Evolutionary conservation across 2,888 invertebrate species (phyloP).

Genomic region (Boloria selene): DNA sequence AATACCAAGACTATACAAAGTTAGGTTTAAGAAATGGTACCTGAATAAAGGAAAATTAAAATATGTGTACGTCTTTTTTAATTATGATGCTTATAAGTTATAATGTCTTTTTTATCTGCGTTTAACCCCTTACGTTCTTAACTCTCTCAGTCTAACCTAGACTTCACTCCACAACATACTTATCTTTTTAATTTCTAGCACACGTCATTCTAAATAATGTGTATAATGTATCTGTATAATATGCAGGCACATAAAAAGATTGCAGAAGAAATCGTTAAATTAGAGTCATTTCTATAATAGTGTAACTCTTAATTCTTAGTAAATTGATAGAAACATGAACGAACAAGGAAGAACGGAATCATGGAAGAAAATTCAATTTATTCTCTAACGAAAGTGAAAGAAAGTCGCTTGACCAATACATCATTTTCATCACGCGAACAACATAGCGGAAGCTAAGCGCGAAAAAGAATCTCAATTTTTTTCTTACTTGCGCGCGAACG

Average conservation of each 20-base stretch:
- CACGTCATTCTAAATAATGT: not conserved
- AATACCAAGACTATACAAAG: too few relatives aligned
- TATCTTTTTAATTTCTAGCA: too few relatives aligned
- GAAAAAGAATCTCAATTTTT: constrained; percentile 78
- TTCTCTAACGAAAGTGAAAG: constrained; percentile 76
- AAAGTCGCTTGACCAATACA: constrained; percentile 75
- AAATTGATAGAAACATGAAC: constrained; percentile 24
- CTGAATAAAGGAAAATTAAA: too few relatives aligned
- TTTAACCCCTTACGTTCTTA: too few relatives aligned
- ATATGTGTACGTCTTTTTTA: too few relatives aligned
- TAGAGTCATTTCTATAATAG: constrained; percentile 10
- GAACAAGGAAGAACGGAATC: constrained; percentile 50
- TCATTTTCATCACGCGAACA: constrained; percentile 80
- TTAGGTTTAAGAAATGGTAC: too few relatives aligned
- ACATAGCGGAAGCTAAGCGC: constrained; percentile 76
- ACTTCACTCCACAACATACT: too few relatives aligned
- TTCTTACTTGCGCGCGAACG: constrained; percentile 61
- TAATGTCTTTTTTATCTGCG: too few relatives aligned
- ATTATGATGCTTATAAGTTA: too few relatives aligned
- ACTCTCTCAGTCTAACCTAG: too few relatives aligned
- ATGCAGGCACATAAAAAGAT: not conserved
- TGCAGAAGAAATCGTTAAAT: constrained; percentile 13
- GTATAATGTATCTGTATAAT: not conserved
- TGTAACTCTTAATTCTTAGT: constrained; percentile 1
- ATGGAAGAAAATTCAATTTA: constrained; percentile 55